These are phyloP conservation scores for Zoanthus gigantus DNA, from an alignment of 92 coral and sea anemone genomes.

Conservation along the genomic window DNA sequence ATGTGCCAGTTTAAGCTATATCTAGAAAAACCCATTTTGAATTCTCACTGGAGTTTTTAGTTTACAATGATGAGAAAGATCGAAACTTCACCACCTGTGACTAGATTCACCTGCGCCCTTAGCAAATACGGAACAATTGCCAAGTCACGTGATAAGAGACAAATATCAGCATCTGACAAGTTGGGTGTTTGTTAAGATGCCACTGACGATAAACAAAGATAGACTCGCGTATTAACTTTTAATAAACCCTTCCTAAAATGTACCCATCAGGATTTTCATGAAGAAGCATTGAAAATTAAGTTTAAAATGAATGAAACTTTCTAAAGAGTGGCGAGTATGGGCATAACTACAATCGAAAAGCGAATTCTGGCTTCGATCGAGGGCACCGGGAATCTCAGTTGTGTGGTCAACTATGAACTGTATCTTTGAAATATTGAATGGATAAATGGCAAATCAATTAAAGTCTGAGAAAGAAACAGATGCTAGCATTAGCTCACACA, in stretches of 20 bases:
- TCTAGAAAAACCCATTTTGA: conserved; percentile 54
- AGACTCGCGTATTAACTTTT: conserved; percentile 73
- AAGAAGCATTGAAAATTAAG: background rate
- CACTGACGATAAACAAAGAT: conserved; percentile 80
- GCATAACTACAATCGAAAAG: background rate
- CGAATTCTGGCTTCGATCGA: conserved; percentile 59
- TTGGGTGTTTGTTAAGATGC: conserved; percentile 83
- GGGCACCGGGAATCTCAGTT: conserved; percentile 74
- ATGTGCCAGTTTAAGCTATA: conserved; percentile 33
- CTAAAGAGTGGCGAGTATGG: background rate
- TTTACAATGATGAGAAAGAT: conserved; percentile 85
- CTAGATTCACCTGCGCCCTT: conserved; percentile 82
- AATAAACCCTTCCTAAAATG: conserved; percentile 73
- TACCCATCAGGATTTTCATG: conserved; percentile 10
- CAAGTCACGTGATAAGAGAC: conserved; percentile 80
- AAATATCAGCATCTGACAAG: conserved; percentile 86
- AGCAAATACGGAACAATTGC: conserved; percentile 83
- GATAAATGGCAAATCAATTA: conserved; percentile 93
- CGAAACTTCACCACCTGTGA: conserved; percentile 69
- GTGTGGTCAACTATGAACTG: conserved; percentile 38
- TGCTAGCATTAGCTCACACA: conserved; percentile 73
- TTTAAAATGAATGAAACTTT: background rate
- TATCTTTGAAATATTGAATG: conserved; percentile 73
- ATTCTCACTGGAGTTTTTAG: conserved; percentile 22
- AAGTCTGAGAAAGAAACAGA: conserved; percentile 88